Conservation (phyloP, 1,140 invertebrate genomes). For the Drosophila rhopaloa region DNA sequence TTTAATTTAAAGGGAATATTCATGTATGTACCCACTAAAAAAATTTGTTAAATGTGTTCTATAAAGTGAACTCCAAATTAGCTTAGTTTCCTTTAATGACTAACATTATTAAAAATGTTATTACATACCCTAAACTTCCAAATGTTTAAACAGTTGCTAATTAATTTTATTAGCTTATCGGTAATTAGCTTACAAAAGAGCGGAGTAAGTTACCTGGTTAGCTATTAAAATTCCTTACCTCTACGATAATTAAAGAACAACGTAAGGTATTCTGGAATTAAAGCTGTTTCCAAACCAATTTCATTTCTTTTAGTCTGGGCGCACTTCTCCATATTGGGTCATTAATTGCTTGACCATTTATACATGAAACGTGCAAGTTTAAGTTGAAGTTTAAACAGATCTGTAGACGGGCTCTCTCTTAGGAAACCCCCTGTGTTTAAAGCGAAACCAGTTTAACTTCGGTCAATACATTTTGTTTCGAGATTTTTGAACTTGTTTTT, state of each 20-base stretch:
- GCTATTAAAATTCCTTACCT: not conserved
- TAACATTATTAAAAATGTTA: not conserved
- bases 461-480: conserved; percentile 41
- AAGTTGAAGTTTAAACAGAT: conserved; percentile 23
- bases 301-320: not conserved
- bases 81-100: not conserved
- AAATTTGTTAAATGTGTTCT: not conserved
- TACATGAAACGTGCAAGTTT: conserved; percentile 10
- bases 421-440: conserved; percentile 31
- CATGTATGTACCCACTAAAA: not conserved
- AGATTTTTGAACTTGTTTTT: conserved; percentile 54
- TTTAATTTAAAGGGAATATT: not conserved
- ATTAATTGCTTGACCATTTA: conserved; percentile 11
- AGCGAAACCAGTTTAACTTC: conserved; percentile 52
- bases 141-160: conserved; percentile 14
- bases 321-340: not conserved
- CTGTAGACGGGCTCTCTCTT: conserved; percentile 11
- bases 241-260: not conserved
- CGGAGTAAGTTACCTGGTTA: not conserved
- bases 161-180: not conserved
- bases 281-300: not conserved
- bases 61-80: not conserved
- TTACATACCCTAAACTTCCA: not conserved
- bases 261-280: not conserved
- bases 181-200: conserved; percentile 1